Evolutionary conservation across 1,140 invertebrate species (phyloP), one percentile per base, ranked within the genome.

Genomic region (Ceratosolen fusciceps): DNA sequence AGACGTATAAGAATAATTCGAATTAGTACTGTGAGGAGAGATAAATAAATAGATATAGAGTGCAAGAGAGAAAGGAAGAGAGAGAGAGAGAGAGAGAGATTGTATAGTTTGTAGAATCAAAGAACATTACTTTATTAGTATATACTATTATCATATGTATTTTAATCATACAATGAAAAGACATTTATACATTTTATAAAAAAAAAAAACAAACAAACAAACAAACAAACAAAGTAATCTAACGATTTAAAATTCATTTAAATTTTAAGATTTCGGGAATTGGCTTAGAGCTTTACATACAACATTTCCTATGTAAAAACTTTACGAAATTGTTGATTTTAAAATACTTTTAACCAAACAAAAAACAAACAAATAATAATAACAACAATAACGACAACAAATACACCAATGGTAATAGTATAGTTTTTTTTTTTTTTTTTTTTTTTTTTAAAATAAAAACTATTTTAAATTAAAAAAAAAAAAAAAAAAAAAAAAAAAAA

Each of bases 71-170:
- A 62, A 5, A 21, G 19, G 21, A 16, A 71, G 31, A 9, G 10
- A 21, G 19, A 21, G 49, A 39, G 12, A 43, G 52, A 39, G 76
- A 52, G 14, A 12, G 26, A 24, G n/a, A 76, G 29, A 9, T 75
- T 74, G 74, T 76, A 77, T 72, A 76, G 72, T 43, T 56, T 29
- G 58, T 75, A 65, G 60, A 76, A 76, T 76, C 58, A 80, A 80
- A 80, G 68, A 80, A 60, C 62, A 75, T 80, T 65, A 76, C 60
- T 75, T 70, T 60, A 70, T 80, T 78, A 75, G 58, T 80, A 70
- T n/a, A n/a, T 68, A 43, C 12, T 56, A 56, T 49, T 70, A 52
- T 58, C 34, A 60, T 75, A 72, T 54, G 24, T 70, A 29, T 76
- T 71, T 68, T 54, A 79, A 8, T 47, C 37, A 52, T 80, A 80